Conservation (phyloP, 2,113 vertebrate species). For the Orthonyx spaldingii region DNA sequence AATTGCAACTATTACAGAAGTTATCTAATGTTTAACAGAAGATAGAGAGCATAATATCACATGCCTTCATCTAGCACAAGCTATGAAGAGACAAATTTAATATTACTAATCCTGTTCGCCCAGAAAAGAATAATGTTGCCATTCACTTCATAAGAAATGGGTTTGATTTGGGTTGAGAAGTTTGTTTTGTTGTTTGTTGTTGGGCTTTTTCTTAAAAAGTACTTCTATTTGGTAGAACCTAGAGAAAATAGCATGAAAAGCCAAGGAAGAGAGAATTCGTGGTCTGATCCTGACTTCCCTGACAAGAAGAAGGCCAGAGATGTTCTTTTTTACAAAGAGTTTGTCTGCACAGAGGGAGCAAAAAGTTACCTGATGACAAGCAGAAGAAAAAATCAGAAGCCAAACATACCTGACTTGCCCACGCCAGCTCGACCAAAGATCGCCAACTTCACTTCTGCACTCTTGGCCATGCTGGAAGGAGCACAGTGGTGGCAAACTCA, state of each 20-base stretch:
- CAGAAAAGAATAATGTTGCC: neutral
- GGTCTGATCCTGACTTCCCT: neutral
- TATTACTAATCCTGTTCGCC: neutral
- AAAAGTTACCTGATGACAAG: neutral
- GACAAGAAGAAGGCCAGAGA: neutral
- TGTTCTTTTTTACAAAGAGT: neutral
- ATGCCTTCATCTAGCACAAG: neutral
- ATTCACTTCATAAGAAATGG: neutral
- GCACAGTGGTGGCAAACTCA: neutral
- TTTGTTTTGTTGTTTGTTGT: neutral
- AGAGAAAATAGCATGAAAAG: neutral
- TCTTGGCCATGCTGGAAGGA: conserved; percentile 85
- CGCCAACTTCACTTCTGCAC: conserved; percentile 90
- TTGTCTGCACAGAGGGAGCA: neutral
- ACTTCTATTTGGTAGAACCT: neutral
- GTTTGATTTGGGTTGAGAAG: neutral
- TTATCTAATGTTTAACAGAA: neutral
- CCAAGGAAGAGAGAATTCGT: neutral
- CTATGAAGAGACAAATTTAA: neutral
- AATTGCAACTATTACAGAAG: neutral
- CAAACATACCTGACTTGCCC: conserved; percentile 90
- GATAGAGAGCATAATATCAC: neutral
- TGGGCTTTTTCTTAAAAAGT: neutral
- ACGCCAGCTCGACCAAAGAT: conserved; percentile 94
- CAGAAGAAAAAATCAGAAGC: neutral